Percentiles rank a stretch among this genome's conserved stretches.
phyloP scores from a whole-genome alignment of 2,888 invertebrate species.

The Myopa testacea region DNA sequence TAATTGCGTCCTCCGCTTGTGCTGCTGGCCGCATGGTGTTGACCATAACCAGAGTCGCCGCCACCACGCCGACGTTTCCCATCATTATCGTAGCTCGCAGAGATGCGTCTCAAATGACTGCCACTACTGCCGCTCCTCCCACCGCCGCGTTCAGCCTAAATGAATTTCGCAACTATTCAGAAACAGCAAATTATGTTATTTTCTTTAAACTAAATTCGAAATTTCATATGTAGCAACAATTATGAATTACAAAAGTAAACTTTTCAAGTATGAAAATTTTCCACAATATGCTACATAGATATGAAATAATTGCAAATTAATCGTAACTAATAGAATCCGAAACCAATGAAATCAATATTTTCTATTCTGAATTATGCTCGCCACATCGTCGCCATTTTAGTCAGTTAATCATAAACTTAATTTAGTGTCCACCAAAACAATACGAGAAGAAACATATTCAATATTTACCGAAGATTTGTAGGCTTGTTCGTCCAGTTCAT shows the following conservation, averaged over 20 bases:
- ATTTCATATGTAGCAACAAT: constrained; percentile 16
- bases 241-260: constrained; percentile 32
- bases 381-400: constrained; percentile 29
- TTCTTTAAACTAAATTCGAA: constrained; percentile 51
- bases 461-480: constrained; percentile 65
- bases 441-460: neutral
- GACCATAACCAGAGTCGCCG: constrained; percentile 7
- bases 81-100: constrained; percentile 14
- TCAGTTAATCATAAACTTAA: constrained; percentile 9
- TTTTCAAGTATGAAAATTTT: neutral
- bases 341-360: constrained; percentile 11
- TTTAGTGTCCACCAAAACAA: constrained; percentile 12
- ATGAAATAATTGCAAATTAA: neutral
- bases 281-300: neutral
- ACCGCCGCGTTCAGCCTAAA: constrained; percentile 61
- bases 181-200: constrained; percentile 73
- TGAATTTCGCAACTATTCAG: constrained; percentile 69
- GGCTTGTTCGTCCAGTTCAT: constrained; percentile 73
- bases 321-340: no score
- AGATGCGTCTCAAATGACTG: constrained; percentile 33
- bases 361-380: constrained; percentile 4
- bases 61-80: constrained; percentile 15
- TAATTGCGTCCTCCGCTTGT: constrained; percentile 32
- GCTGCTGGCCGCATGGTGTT: constrained; percentile 27
- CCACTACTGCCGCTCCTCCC: constrained; percentile 37